Evolutionary conservation across 1,140 invertebrate species (phyloP).

Genomic region (Cataglyphis hispanica): DNA sequence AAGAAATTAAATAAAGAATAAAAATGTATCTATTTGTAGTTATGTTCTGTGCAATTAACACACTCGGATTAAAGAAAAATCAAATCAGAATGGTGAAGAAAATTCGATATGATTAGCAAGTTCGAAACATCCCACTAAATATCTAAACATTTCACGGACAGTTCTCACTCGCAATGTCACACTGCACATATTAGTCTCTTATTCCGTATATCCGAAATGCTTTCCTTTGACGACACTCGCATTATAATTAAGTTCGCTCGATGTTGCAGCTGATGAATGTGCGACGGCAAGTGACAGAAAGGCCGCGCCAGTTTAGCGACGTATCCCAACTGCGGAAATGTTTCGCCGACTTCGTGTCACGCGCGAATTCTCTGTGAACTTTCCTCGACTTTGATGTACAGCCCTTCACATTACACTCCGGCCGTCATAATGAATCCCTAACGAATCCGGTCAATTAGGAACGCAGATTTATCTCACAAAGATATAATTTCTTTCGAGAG

Average conservation of each 20-base stretch:
- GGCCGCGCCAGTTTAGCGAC: not conserved
- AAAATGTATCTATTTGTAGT: not conserved
- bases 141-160: not conserved
- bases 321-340: slow-evolving; percentile 26
- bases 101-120: not conserved
- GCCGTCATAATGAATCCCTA: slow-evolving; percentile 42
- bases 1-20: not conserved
- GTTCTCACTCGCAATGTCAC: slow-evolving; percentile 10
- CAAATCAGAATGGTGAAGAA: not conserved
- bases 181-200: not conserved
- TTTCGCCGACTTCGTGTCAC: slow-evolving; percentile 37
- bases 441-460: slow-evolving; percentile 32
- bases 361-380: slow-evolving; percentile 31
- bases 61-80: not conserved
- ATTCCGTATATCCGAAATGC: not conserved
- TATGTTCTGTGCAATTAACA: not conserved
- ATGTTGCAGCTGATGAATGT: slow-evolving; percentile 31
- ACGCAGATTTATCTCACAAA: slow-evolving; percentile 14
- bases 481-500: not conserved
- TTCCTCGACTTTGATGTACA: slow-evolving; percentile 44
- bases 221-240: slow-evolving; percentile 27
- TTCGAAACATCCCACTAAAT: not conserved
- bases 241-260: slow-evolving; percentile 49
- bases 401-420: slow-evolving; percentile 3
- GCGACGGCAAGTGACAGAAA: not conserved